phyloP scores from a whole-genome alignment of 2,888 invertebrate genomes.

The Acleris sparsana region DNA sequence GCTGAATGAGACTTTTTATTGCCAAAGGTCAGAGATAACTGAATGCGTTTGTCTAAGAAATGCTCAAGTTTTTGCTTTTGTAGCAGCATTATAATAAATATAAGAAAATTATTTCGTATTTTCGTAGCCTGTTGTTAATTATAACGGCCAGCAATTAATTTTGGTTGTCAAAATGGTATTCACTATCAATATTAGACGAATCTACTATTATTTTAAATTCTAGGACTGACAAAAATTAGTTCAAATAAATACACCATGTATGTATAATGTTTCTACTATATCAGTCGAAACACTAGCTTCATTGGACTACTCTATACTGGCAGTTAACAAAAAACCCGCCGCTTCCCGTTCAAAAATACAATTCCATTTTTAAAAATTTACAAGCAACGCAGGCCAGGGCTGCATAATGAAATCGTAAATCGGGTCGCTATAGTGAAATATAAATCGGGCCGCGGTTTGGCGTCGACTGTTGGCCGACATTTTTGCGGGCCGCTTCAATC shows the following conservation, averaged over 20 bases:
- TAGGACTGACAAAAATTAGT: too few relatives aligned
- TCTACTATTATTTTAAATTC: too few relatives aligned
- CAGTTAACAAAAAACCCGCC: constrained; percentile 9
- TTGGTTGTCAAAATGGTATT: too few relatives aligned
- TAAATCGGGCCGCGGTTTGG: constrained; percentile 74
- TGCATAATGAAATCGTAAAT: constrained; percentile 75
- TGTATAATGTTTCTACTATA: too few relatives aligned
- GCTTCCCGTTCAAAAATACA: constrained; percentile 27
- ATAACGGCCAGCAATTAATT: too few relatives aligned
- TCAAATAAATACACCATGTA: too few relatives aligned
- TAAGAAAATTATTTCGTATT: too few relatives aligned
- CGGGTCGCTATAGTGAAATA: constrained; percentile 66
- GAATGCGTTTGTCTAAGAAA: constrained; percentile 9
- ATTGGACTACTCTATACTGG: constrained; percentile 11
- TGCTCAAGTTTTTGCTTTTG: not conserved
- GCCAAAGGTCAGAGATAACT: constrained; percentile 23
- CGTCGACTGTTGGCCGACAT: constrained; percentile 68
- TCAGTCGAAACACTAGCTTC: not conserved
- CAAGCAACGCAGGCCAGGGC: constrained; percentile 38
- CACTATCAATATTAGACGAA: too few relatives aligned
- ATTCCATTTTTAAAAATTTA: constrained; percentile 36
- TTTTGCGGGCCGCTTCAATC: constrained; percentile 75
- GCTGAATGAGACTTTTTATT: constrained; percentile 17
- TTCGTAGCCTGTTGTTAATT: too few relatives aligned
- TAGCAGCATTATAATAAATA: not conserved